A percentile compares a stretch with the other conserved stretches of the same genome.
These are phyloP conservation scores for Tinamus guttatus DNA, from an alignment of 2,113 vertebrate species.

Conservation along the genomic window DNA sequence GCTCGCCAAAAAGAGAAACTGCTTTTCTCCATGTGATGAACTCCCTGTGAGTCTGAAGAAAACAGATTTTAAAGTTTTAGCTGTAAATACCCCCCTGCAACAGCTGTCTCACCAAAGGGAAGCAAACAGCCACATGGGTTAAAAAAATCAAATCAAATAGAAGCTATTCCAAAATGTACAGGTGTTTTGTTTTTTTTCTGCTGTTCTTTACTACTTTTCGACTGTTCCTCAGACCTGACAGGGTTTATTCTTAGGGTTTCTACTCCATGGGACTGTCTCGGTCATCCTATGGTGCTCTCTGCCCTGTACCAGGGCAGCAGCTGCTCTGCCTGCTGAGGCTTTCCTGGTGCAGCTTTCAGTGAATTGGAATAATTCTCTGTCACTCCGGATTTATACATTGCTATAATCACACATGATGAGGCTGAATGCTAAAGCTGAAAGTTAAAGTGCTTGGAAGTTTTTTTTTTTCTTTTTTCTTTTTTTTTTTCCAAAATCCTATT, in stretches of 20 bases:
- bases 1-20: not conserved
- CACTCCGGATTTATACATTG: not conserved
- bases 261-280: not conserved
- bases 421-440: not conserved
- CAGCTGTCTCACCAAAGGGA: not conserved
- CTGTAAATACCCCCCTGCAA: not conserved
- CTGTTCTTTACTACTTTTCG: not conserved
- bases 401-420: not conserved
- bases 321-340: not conserved
- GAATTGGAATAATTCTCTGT: not conserved
- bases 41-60: not conserved
- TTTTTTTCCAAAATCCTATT: not conserved
- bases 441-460: not conserved
- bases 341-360: not conserved
- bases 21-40: not conserved
- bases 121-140: not conserved
- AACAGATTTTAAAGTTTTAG: not conserved
- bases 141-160: not conserved
- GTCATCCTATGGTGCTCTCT: not conserved
- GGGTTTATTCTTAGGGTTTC: slow-evolving; percentile 3
- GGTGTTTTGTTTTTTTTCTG: not conserved
- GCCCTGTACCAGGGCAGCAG: not conserved
- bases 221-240: not conserved
- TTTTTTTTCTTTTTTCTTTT: not conserved
- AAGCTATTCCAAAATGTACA: not conserved